Conservation (phyloP, 2,797 vertebrate genomes). For the Hipposideros larvatus region DNA sequence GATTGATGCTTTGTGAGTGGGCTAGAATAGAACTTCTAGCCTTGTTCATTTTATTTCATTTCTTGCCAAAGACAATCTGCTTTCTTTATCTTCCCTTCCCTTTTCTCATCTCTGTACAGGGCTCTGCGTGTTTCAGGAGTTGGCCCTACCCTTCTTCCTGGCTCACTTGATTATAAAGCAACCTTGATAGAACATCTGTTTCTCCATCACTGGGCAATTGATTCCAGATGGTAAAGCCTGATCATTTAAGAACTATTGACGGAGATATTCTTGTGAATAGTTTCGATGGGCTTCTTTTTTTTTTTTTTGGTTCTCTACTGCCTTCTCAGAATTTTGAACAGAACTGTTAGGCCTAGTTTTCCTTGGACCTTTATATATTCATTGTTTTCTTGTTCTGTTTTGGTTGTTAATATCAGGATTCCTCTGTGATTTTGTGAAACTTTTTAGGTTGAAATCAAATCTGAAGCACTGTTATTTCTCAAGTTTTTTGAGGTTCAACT, state of each 20-base stretch:
- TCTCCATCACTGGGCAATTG: conserved; percentile 20
- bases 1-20: not conserved
- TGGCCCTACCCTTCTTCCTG: conserved; percentile 16
- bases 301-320: not conserved
- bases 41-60: conserved; percentile 52
- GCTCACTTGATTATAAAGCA: conserved; percentile 45
- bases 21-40: not conserved
- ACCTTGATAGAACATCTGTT: conserved; percentile 30
- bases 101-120: not conserved
- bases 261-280: conserved; percentile 48
- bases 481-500: not conserved
- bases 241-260: conserved; percentile 47
- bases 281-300: not conserved
- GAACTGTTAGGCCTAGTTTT: conserved; percentile 27
- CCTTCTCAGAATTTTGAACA: conserved; percentile 28
- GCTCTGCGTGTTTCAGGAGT: not conserved
- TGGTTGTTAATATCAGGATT: conserved; percentile 12
- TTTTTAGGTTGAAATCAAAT: conserved; percentile 47
- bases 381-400: conserved; percentile 25
- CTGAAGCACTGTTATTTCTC: not conserved
- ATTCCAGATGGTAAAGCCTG: not conserved
- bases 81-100: not conserved
- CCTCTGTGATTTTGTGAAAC: conserved; percentile 31
- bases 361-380: not conserved
- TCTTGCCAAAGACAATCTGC: not conserved